A percentile compares a stretch with the other conserved stretches of the same genome.
Evolutionary conservation across 2,797 vertebrate species (phyloP).

Genomic region (Cichlasoma orientale): DNA sequence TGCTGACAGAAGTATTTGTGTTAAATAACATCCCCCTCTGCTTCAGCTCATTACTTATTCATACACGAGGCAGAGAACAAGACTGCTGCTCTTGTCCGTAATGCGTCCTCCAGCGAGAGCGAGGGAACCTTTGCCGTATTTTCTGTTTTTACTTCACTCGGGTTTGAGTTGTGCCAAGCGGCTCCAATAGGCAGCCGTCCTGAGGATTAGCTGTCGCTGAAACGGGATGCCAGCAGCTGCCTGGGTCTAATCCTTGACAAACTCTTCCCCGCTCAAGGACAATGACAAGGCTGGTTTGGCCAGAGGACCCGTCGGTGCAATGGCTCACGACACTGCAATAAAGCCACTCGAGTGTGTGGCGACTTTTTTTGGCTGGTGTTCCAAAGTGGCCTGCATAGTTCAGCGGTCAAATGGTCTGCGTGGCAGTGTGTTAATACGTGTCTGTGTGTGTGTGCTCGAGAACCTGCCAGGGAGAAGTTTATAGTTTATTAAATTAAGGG

Average conservation of each 20-base stretch:
- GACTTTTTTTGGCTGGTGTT: slow-evolving; percentile 44
- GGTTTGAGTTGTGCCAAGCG: slow-evolving; percentile 27
- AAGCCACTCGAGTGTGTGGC: slow-evolving; percentile 48
- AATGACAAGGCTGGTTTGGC: slow-evolving; percentile 63
- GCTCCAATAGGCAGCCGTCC: slow-evolving; percentile 40
- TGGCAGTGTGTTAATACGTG: slow-evolving; percentile 22
- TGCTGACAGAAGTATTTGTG: slow-evolving; percentile 56
- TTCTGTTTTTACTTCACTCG: slow-evolving; percentile 2
- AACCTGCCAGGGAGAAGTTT: slow-evolving; percentile 2
- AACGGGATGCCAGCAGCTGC: slow-evolving; percentile 56
- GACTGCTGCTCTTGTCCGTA: slow-evolving; percentile 33
- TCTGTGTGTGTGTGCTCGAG: background rate
- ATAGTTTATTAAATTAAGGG: slow-evolving; percentile 17
- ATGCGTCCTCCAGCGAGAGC: slow-evolving; percentile 19
- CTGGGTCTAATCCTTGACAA: slow-evolving; percentile 63
- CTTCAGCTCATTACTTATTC: slow-evolving; percentile 65
- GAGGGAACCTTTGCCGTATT: slow-evolving; percentile 4
- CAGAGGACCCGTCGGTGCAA: slow-evolving; percentile 24
- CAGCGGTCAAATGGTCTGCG: slow-evolving; percentile 24
- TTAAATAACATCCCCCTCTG: slow-evolving; percentile 52
- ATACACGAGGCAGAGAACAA: slow-evolving; percentile 36
- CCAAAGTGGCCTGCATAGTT: slow-evolving; percentile 36
- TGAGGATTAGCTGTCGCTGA: slow-evolving; percentile 61
- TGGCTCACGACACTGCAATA: slow-evolving; percentile 37
- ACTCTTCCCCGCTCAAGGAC: slow-evolving; percentile 67